Conservation (phyloP, 2,113 vertebrate genomes). For the Odobenus rosmarus region DNA sequence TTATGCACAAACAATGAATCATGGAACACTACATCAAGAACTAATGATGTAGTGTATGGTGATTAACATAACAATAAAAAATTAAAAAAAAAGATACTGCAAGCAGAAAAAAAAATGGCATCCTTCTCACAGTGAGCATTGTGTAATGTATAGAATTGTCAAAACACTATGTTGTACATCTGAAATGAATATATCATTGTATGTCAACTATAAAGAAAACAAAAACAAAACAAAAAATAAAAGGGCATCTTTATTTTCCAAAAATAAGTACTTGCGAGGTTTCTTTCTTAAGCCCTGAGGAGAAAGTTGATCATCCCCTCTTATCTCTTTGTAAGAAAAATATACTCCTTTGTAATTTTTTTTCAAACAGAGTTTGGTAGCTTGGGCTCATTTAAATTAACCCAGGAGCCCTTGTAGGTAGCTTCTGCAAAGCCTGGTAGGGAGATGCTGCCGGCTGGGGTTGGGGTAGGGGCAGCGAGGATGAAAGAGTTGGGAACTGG, state of each 20-base stretch:
- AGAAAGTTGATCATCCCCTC: not conserved
- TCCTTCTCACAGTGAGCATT: not conserved
- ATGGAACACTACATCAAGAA: too few relatives aligned
- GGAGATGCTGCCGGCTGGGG: not conserved
- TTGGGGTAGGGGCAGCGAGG: accelerated
- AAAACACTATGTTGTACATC: not conserved
- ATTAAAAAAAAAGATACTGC: too few relatives aligned
- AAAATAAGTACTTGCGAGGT: not conserved
- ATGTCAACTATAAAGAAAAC: not conserved
- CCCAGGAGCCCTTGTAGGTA: not conserved
- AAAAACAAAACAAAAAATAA: not conserved
- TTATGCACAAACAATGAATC: too few relatives aligned
- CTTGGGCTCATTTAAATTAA: not conserved
- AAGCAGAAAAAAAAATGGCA: too few relatives aligned
- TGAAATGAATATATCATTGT: not conserved
- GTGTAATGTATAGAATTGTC: not conserved
- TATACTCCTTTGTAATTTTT: not conserved
- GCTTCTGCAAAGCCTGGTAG: not conserved
- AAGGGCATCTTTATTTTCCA: conserved; percentile 2
- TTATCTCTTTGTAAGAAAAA: not conserved
- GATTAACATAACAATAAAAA: too few relatives aligned
- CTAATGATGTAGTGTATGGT: too few relatives aligned
- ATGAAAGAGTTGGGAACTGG: not conserved
- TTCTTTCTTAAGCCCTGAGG: not conserved
- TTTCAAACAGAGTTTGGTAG: not conserved